These are phyloP conservation scores for Zaprionus lineosus DNA, from an alignment of 2,888 invertebrate genomes.

Conservation along the genomic window DNA sequence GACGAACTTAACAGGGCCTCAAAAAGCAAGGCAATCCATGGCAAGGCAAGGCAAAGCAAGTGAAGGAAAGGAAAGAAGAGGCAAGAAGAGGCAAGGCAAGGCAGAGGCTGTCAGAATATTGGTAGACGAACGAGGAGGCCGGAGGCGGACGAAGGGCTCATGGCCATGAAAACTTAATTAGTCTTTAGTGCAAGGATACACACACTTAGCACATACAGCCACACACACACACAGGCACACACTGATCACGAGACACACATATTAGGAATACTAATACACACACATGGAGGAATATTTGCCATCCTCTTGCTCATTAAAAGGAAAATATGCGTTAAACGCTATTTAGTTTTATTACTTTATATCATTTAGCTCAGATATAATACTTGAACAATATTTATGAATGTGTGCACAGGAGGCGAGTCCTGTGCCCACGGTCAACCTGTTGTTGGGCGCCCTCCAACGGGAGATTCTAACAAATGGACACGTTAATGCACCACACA, in stretches of 20 bases:
- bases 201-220: constrained; percentile 39
- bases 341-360: constrained; percentile 49
- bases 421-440: too few species aligned
- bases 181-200: constrained; percentile 69
- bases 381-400: constrained; percentile 4
- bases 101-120: too few species aligned
- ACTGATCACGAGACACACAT: constrained; percentile 1
- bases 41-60: constrained; percentile 23
- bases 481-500: too few species aligned
- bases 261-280: constrained; percentile 2
- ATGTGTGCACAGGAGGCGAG: too few species aligned
- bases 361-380: constrained; percentile 22
- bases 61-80: background rate
- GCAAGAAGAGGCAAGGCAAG: background rate
- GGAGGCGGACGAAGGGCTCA: constrained; percentile 36
- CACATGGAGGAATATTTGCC: constrained; percentile 9
- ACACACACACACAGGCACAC: constrained; percentile 6
- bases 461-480: too few species aligned
- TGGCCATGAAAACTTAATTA: constrained; percentile 75
- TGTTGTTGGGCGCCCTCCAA: too few species aligned
- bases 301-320: constrained; percentile 20
- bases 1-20: constrained; percentile 37
- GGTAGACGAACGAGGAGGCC: too few species aligned
- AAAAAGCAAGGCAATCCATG: too few species aligned
- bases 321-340: constrained; percentile 37